Evolutionary conservation across 2,888 invertebrate genomes (phyloP).

Genomic region (Ptychoptera contaminata): DNA sequence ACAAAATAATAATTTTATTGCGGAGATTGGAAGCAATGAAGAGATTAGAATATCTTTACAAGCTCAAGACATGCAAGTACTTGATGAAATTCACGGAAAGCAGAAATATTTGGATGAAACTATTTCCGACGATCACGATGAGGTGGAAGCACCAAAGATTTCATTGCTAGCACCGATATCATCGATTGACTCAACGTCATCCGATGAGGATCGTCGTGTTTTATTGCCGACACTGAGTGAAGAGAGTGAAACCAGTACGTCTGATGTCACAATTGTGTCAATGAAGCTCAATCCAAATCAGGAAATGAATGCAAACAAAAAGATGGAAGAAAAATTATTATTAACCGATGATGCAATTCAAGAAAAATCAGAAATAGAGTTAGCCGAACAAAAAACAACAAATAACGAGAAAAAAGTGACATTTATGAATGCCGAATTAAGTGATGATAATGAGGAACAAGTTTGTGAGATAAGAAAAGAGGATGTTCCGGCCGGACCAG

Average conservation of each 20-base stretch:
- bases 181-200: constrained; percentile 30
- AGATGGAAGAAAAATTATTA: no score
- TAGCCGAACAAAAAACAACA: not conserved
- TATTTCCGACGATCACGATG: constrained; percentile 24
- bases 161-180: constrained; percentile 24
- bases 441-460: not conserved
- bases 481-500: constrained; percentile 27
- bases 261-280: constrained; percentile 7
- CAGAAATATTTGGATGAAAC: constrained; percentile 22
- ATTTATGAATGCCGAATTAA: constrained; percentile 1
- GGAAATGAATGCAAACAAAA: not conserved
- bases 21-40: not conserved
- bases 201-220: constrained; percentile 23
- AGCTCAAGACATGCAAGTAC: constrained; percentile 30
- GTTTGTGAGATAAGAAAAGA: constrained; percentile 18
- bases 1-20: not conserved
- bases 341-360: constrained; percentile 24
- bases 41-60: constrained; percentile 20
- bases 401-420: not conserved
- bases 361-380: constrained; percentile 12
- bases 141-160: constrained; percentile 13
- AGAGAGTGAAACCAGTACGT: constrained; percentile 21
- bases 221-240: constrained; percentile 24
- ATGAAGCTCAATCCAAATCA: not conserved
- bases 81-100: constrained; percentile 35